Evolutionary conservation across 2,888 invertebrate species (phyloP).

Genomic region (Heliconius cydno): DNA sequence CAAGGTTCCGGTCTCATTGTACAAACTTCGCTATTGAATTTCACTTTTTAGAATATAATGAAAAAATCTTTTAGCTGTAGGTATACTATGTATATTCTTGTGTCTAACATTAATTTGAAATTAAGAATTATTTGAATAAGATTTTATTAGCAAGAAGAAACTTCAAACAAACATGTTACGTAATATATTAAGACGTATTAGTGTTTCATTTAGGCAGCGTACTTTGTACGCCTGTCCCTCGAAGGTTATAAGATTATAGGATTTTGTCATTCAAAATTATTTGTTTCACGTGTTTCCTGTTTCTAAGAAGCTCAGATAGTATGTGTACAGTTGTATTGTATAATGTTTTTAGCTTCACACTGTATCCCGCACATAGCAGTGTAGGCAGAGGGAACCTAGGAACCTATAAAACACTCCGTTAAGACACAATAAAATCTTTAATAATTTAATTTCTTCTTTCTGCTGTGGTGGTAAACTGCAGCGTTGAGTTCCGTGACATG

Average conservation of each 20-base stretch:
- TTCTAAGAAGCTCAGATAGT: neutral
- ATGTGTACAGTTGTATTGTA: neutral
- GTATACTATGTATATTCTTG: neutral
- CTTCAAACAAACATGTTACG: conserved; percentile 8
- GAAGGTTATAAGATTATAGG: neutral
- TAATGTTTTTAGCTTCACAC: neutral
- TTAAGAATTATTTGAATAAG: neutral
- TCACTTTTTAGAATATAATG: neutral
- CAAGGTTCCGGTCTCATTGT: neutral
- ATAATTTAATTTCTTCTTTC: no score
- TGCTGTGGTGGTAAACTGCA: no score
- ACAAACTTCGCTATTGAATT: neutral
- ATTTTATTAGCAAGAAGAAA: neutral
- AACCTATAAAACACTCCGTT: no score
- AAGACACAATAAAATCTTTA: no score
- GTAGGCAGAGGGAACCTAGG: no score
- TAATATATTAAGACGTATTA: conserved; percentile 15
- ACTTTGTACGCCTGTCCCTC: neutral
- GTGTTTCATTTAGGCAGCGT: conserved; percentile 7
- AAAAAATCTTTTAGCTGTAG: no score
- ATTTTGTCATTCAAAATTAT: neutral
- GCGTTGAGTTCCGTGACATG: no score
- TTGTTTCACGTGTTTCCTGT: neutral
- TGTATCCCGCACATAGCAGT: no score
- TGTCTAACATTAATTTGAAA: neutral